These are phyloP conservation scores for Notarius lentiginosus DNA, from an alignment of 2,113 vertebrate genomes.

Conservation along the genomic window DNA sequence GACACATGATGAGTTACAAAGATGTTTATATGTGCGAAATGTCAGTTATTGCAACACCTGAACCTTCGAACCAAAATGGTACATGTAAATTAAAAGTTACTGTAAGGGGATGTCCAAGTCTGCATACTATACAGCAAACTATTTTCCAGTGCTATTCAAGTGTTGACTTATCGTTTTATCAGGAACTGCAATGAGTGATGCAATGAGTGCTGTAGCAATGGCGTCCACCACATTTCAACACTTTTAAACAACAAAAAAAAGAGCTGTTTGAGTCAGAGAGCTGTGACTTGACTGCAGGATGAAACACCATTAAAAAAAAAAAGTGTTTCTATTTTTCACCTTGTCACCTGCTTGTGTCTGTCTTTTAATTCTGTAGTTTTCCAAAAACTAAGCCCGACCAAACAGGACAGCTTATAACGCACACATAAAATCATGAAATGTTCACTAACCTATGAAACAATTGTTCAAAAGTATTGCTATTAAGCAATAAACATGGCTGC, in stretches of 20 bases:
- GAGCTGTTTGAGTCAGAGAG: background rate
- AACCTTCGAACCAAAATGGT: background rate
- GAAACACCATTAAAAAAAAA: background rate
- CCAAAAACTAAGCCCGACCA: background rate
- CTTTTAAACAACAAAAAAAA: background rate
- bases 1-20: background rate
- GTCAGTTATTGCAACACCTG: background rate
- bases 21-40: background rate
- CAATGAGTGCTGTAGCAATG: background rate
- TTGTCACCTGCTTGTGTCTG: background rate
- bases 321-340: background rate
- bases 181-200: background rate
- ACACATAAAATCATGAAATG: background rate
- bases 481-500: background rate
- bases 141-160: too few species aligned
- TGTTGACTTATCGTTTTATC: background rate
- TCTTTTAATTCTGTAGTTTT: background rate
- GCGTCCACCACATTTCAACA: background rate
- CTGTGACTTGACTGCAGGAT: background rate
- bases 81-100: too few species aligned
- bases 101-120: too few species aligned
- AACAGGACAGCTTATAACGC: background rate
- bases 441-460: background rate
- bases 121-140: too few species aligned
- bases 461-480: background rate